Evolutionary conservation across 2,113 vertebrate species (phyloP).

Genomic region (Bucco capensis): DNA sequence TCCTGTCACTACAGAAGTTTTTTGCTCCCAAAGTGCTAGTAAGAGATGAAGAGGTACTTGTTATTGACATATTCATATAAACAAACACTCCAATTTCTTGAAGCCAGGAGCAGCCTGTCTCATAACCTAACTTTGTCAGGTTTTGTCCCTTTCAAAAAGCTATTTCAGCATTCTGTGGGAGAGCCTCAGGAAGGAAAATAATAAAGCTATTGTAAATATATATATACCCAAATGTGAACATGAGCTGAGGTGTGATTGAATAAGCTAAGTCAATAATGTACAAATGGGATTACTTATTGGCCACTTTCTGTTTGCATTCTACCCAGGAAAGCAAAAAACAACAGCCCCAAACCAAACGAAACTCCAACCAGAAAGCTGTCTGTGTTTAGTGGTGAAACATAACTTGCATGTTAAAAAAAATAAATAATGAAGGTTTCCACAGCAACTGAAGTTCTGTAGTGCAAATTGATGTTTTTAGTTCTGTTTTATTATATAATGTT

Average conservation of each 20-base stretch:
- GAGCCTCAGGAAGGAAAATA: constrained; percentile 18
- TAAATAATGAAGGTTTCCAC: constrained; percentile 66
- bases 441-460: constrained; percentile 58
- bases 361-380: not conserved
- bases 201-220: constrained; percentile 35
- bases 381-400: not conserved
- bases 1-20: not conserved
- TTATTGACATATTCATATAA: not conserved
- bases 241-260: constrained; percentile 9
- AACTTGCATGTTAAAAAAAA: constrained; percentile 44
- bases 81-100: not conserved
- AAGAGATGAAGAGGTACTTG: not conserved
- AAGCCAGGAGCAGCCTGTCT: not conserved
- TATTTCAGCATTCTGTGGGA: constrained; percentile 45
- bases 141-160: constrained; percentile 43
- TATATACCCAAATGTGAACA: not conserved
- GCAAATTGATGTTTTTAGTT: constrained; percentile 49
- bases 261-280: not conserved
- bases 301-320: not conserved
- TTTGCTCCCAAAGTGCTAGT: not conserved
- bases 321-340: not conserved
- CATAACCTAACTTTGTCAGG: not conserved
- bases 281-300: not conserved
- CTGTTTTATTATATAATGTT: constrained; percentile 66
- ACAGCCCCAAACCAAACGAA: not conserved